Base-by-base conservation (phyloP, 2,888 invertebrate genomes). In the Acleris emargana region DNA sequence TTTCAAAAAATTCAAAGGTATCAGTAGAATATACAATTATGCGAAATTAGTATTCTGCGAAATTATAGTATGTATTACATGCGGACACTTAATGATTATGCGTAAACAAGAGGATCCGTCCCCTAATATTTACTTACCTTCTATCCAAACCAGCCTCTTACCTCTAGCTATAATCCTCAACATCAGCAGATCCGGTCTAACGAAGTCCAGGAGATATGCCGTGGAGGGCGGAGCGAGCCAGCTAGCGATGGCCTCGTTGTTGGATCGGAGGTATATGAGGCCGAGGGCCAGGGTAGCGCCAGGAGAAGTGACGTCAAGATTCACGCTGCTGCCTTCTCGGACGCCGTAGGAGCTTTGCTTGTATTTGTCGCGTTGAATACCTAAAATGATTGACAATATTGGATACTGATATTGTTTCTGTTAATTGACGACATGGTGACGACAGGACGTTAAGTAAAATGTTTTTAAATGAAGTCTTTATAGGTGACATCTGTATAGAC, bases 231-330 rank as follows among this genome's bases (percentile, higher is more conserved):
- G 96, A 52, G 94, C 93, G 94, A 99, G 96, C 98, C 98, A 98
- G 71, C 96, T 95, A 4, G 98, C 98, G 1, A 98, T 96, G 2
- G 98, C 96, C 69, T 94, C 94, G 89, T 97, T 97, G 66, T 95
- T 95, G 3, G 97, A 96, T 69, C 96, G 95, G 81, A 98, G 95
- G 91, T 97, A 99, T 94, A 99, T 96, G 75, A 99, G 94, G 0
- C 99, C 99, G 4, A 99, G 92, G 0, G 99, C 99, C 42, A 99
- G 91, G 0, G 98, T 98, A 0, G 99, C 99, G 1, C 99, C 99
- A 0, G 99, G 98, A 0, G 98, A 96, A 1, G 99, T 99, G 57
- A 99, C 97, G 89, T 99, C 98, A 67, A 98, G 95, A 89, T 99
- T 99, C 54, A 98, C 97, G 1, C 95, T 95, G 67, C 97, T 96